phyloP scores from a whole-genome alignment of 2,113 vertebrate species.

The Saccopteryx leptura region DNA sequence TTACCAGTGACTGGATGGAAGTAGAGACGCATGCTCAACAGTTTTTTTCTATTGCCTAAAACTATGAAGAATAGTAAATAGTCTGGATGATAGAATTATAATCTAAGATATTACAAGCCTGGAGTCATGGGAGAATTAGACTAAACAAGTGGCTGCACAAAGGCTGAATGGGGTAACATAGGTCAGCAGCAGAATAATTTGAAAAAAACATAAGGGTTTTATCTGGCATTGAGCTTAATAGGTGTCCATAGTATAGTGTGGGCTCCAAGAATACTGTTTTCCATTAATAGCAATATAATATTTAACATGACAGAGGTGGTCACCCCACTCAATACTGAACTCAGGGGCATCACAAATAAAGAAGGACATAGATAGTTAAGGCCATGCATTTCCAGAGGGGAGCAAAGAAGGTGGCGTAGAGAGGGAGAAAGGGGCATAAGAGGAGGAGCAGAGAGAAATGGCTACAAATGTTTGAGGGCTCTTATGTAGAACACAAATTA shows the following conservation, averaged over 20 bases:
- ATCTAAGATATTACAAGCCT: constrained; percentile 35
- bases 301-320: background rate
- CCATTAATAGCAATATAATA: constrained; percentile 7
- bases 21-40: background rate
- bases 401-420: background rate
- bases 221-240: background rate
- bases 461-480: background rate
- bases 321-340: background rate
- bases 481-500: background rate
- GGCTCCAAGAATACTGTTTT: background rate
- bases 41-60: constrained; percentile 16
- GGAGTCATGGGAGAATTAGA: background rate
- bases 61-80: constrained; percentile 13
- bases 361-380: background rate
- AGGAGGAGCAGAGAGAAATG: background rate
- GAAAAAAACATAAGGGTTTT: background rate
- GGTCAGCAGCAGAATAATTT: background rate
- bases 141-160: background rate
- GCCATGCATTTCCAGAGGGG: background rate
- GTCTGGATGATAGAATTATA: constrained; percentile 3
- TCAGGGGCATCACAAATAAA: background rate
- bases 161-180: background rate
- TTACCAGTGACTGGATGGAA: background rate
- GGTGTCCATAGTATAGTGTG: background rate
- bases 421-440: background rate